Conservation (phyloP, 2,797 vertebrate species). For the Taenioides sp. region DNA sequence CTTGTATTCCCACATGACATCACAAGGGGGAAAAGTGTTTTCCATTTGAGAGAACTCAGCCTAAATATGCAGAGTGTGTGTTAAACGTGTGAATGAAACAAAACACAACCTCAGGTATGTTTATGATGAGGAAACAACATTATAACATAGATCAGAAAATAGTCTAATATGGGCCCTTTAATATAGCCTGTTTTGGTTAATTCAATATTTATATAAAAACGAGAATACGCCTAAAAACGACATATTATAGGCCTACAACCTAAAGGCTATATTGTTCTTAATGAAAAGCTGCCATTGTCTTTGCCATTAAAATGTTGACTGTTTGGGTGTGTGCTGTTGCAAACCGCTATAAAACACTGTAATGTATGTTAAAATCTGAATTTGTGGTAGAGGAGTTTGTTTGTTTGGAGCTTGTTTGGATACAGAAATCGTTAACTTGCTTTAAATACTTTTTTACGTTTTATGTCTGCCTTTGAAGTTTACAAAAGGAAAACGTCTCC, state of each 20-base stretch:
- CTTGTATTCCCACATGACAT: no score
- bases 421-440: background rate
- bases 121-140: no score
- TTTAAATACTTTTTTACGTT: slow-evolving; percentile 3
- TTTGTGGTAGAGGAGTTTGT: background rate
- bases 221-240: background rate
- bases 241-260: background rate
- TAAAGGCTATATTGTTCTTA: background rate
- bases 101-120: no score
- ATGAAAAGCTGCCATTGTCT: background rate
- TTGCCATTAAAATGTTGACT: background rate
- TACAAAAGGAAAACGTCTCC: slow-evolving; percentile 7
- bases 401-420: slow-evolving; percentile 1
- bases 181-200: background rate
- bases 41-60: no score
- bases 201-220: background rate
- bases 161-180: background rate
- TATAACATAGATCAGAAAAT: no score
- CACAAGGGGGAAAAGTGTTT: no score
- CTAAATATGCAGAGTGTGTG: no score
- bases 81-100: no score
- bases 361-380: background rate
- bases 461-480: slow-evolving; percentile 9
- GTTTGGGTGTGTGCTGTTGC: background rate
- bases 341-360: slow-evolving; percentile 3